phyloP scores from a whole-genome alignment of 2,113 vertebrate genomes.

The Rhipidura dahli region DNA sequence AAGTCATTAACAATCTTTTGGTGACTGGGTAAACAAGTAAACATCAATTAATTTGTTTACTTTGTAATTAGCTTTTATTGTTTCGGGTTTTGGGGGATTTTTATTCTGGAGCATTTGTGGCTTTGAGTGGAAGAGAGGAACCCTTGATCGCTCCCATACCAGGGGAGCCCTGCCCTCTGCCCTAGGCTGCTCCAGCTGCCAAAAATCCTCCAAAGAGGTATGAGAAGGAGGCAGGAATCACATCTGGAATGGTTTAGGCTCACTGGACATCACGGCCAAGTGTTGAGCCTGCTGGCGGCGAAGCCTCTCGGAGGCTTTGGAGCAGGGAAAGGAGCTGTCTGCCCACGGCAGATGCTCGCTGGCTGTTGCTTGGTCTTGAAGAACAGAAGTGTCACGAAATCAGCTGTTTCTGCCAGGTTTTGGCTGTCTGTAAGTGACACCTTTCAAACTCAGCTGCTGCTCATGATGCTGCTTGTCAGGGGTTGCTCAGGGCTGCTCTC shows the following conservation, averaged over 20 bases:
- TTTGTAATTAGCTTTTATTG: conserved; percentile 25
- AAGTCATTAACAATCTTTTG: conserved; percentile 54
- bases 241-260: not conserved
- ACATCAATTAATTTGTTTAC: conserved; percentile 57
- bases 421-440: not conserved
- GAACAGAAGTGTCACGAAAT: not conserved
- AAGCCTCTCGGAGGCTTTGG: not conserved
- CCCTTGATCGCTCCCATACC: not conserved
- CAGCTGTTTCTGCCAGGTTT: conserved; percentile 21
- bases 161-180: not conserved
- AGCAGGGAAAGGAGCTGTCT: not conserved
- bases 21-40: conserved; percentile 54
- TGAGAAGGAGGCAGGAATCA: not conserved
- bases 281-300: not conserved
- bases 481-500: not conserved
- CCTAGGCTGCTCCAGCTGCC: not conserved
- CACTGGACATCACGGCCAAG: not conserved
- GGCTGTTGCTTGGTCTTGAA: conserved; percentile 5
- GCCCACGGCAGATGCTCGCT: not conserved
- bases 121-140: not conserved
- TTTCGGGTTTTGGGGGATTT: not conserved
- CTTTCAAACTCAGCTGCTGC: not conserved
- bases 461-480: accelerated
- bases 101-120: not conserved
- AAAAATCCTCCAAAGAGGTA: not conserved